Evolutionary conservation across 2,797 vertebrate species (phyloP), one percentile per base, ranked within the genome.

Genomic region (Aselliscus stoliczkanus): DNA sequence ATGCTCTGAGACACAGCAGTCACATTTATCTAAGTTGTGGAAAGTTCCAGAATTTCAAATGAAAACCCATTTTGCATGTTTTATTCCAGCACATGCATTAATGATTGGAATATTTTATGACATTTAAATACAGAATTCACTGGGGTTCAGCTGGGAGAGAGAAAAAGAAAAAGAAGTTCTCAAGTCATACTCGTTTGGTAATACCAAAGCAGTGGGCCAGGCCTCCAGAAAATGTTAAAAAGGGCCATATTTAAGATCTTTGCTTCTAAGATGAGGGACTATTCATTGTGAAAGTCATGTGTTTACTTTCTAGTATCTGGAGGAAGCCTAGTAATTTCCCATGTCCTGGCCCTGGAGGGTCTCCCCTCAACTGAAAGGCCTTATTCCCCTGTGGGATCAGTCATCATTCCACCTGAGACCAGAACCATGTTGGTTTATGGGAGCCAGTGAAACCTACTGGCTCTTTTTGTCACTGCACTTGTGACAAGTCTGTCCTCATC

Each of bases 351-450:
- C 27, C 2, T 25, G 27, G 29, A 23, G 6, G 14, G 12, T 27
- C 65, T 27, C 29, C 47, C 54, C 17, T 85, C 3, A 1, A 1
- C 77, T 20, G 4, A 4, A 13, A 5, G 20, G 0, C 4, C 54
- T 27, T 10, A 0, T 20, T 13, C 23, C 17, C 21, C 47, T 5
- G 0, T 4, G 21, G 15, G 31, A 29, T 84, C 42, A 0, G 39
- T 29, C 44, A 5, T 29, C 44, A 5, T 65, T 15, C 44, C 72
- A 2, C 8, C 7, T 13, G n/a, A 47, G n/a, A 44, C 17, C 9
- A 0, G 5, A 42, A 3, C n/a, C 12, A 9, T 0, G 39, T 29
- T 21, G 5, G 5, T 7, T 13, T 2, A 42, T 6, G 17, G 44
- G 11, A 56, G 42, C 47, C 62, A 5, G 0, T 20, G 47, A 37